Evolutionary conservation across 2,113 vertebrate genomes (phyloP), one percentile per base, ranked within the genome.

Genomic region (Aythya baeri): DNA sequence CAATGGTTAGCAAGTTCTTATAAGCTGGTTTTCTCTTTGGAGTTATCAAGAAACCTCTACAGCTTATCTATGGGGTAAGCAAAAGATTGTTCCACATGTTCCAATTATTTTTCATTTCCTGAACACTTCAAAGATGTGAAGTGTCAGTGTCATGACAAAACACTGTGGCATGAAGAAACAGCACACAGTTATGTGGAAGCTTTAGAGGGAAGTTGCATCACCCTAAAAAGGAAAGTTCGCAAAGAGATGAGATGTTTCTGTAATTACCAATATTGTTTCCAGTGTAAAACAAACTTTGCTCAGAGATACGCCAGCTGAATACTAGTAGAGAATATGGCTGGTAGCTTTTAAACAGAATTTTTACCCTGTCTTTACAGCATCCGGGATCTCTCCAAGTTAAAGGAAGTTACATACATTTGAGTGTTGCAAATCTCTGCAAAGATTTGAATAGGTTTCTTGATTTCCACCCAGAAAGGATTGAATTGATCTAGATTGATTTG

Each of bases 1-100:
- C 97, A 92, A 90, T 86, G 86, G 84, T 98, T 97, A 98, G 97
- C 97, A 95, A 97, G 96, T 97, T 96, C 95, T 96, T 90, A 88
- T 82, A 5, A 92, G 97, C 87, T 94, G 90, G 68, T 92, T 97
- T 97, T 95, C 92, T 95, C 94, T 96, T 91, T 79, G 83, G 66
- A 97, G 86, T 55, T 50, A 89, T 81, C 54, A 80, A 96, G 94
- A 92, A 88, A 80, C 92, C 44, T 93, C 80, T 74, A 6, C 22
- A 54, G 66, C 73, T 86, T 86, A 14, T 57, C 34, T 49, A 32
- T 44, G 52, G 87, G 44, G 46, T 20, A 76, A 76, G 67, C 25
- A 79, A n/a, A 13, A 88, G 71, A 59, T 29, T 61, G 83, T 66
- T 73, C 75, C 41, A 50, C 67, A 77, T 81, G 85, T 75, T 66